Evolutionary conservation across 1,140 invertebrate genomes (phyloP), one percentile per base, ranked within the genome.

Genomic region (Camponotus pennsylvanicus): DNA sequence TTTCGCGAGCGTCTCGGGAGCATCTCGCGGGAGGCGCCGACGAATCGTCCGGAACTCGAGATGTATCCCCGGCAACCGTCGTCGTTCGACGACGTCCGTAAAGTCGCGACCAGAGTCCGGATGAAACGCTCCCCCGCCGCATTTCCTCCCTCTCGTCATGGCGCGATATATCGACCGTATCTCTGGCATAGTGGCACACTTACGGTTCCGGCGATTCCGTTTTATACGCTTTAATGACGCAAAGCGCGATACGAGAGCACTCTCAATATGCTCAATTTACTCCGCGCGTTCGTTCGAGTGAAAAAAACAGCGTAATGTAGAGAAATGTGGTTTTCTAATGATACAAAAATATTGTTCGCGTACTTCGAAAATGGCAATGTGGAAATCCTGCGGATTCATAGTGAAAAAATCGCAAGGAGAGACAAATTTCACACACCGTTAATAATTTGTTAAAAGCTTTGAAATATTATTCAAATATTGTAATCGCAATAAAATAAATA

Each of bases 161-260:
- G 8, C 40, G 15, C 69, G 79, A 82, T 75, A 83, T 83, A 83
- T 83, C 79, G 79, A 83, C 32, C 79, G 69, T 63, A 75, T 83
- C 69, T 75, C 69, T 83, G 79, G 57, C 79, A 83, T 42, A 75
- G 69, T 83, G 69, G 69, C 79, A 83, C 42, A 83, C 79, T 83
- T 83, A 40, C 42, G 40, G 79, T 61, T 75, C 69, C 79, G 55
- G 55, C 55, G 69, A 83, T 73, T 75, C 69, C 79, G 69, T 32
- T 83, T 83, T 61, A 82, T 61, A n/a, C 32, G 21, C 55, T 55
- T 83, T 83, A 83, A 75, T 75, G 40, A 57, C 79, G 69, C 79
- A 40, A 45, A 71, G 37, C 37, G 37, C 64, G 64, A 57, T 32
- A 13, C 67, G 69, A 49, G 55, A 45, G 27, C 67, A 13, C 78